Evolutionary conservation across 2,797 vertebrate genomes (phyloP), one percentile per base, ranked within the genome.

Genomic region (Gymnoscopelus braueri): DNA sequence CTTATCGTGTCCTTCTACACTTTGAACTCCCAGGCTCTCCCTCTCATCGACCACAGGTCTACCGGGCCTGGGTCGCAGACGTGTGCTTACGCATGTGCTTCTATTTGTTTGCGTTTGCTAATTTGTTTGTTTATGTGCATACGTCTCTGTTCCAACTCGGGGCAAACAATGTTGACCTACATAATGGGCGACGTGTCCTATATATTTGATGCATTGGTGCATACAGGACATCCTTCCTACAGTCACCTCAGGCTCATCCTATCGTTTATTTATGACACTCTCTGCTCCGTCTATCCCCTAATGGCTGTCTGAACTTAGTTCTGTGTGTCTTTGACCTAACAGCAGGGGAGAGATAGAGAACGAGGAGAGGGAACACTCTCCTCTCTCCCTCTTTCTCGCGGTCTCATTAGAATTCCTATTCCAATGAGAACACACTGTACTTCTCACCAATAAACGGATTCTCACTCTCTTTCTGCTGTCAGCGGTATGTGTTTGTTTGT

Each of bases 201-300:
- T 86, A 84, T 85, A 78, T 78, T 55, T 84, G 77, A 89, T 87
- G 81, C 74, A 57, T 65, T 51, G 5, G 61, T 71, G 84, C 83
- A 77, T 82, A 85, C 69, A 81, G 80, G 78, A 78, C 74, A 80
- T 74, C 78, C 24, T 66, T 69, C 71, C 57, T 60, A 60, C 65
- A 72, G 84, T 79, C 78, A 81, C 80, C 74, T 74, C 80, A 69
- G 79, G 77, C 82, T 79, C 69, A 80, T 83, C 72, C 71, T 86
- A 89, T 92, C 77, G 89, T 75, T 92, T 91, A 91, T 93, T 92
- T 87, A 91, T 77, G 74, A 74, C 23, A 81, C 83, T 79, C 86
- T 91, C 80, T 79, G 79, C 53, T 78, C 61, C 65, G 72, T 81
- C 63, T 64, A 67, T 80, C 39, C 74, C 70, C 64, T 67, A 63